Evolutionary conservation across 2,888 invertebrate species (phyloP).

Genomic region (Heliconius erato): DNA sequence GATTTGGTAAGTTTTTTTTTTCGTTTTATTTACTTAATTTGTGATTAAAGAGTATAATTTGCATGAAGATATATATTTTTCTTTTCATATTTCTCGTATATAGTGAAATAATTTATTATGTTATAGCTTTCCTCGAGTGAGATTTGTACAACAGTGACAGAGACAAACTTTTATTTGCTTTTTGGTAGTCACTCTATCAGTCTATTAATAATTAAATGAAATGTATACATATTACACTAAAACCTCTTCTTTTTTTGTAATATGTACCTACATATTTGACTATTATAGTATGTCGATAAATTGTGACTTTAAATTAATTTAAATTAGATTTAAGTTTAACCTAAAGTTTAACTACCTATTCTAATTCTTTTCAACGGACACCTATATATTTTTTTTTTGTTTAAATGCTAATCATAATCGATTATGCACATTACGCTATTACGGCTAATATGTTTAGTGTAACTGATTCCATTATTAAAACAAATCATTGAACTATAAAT

Average conservation of each 20-base stretch:
- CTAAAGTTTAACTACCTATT: not conserved
- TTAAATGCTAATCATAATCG: slow-evolving; percentile 15
- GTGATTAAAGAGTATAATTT: not conserved
- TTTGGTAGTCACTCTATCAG: not conserved
- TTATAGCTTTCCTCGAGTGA: not conserved
- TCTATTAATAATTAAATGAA: not conserved
- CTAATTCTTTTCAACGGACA: not conserved
- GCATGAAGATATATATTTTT: not conserved
- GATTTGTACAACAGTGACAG: not conserved
- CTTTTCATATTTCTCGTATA: not conserved
- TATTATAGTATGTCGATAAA: too few relatives aligned
- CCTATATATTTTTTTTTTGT: not conserved
- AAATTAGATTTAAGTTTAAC: not conserved
- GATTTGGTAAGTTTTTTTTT: slow-evolving; percentile 1
- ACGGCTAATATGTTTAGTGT: not conserved
- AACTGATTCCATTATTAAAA: slow-evolving; percentile 17
- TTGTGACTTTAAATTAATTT: not conserved
- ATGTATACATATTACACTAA: too few relatives aligned
- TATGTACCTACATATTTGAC: too few relatives aligned
- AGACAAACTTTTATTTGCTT: not conserved
- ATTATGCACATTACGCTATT: slow-evolving; percentile 1
- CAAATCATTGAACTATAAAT: not conserved
- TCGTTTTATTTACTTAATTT: not conserved
- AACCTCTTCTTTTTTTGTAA: too few relatives aligned
- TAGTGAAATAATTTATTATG: not conserved